These are phyloP conservation scores for Apamea monoglypha DNA, from an alignment of 2,888 invertebrate species.

Conservation along the genomic window DNA sequence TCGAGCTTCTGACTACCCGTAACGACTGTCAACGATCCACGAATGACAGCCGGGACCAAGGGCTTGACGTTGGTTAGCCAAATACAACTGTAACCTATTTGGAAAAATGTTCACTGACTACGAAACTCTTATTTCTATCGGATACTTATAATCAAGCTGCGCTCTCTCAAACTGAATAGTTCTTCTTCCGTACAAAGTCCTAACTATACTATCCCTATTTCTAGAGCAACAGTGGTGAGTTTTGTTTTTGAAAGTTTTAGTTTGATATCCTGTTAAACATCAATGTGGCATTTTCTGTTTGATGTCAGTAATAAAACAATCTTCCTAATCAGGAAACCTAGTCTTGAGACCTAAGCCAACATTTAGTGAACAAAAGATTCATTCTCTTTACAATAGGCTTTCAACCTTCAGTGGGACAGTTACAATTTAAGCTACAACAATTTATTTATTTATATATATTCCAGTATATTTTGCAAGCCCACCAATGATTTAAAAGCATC, in stretches of 20 bases:
- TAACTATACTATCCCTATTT: background rate
- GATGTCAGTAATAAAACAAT: background rate
- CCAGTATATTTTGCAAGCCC: slow-evolving; percentile 9
- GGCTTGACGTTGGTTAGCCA: too few species aligned
- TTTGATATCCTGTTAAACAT: background rate
- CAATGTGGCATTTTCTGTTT: background rate
- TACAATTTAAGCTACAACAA: slow-evolving; percentile 1
- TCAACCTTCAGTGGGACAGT: background rate
- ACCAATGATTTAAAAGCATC: slow-evolving; percentile 51
- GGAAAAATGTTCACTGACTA: too few species aligned
- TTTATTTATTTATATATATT: slow-evolving; percentile 25
- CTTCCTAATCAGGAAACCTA: background rate
- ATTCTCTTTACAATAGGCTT: background rate
- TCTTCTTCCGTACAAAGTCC: background rate
- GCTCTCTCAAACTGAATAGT: background rate
- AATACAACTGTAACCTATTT: too few species aligned
- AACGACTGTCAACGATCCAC: too few species aligned
- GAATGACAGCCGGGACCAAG: too few species aligned
- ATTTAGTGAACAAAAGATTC: background rate
- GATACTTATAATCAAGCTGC: background rate
- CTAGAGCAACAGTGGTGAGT: background rate
- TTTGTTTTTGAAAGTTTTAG: background rate
- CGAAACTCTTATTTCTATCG: background rate
- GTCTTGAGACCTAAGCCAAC: background rate
- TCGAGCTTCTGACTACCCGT: too few species aligned